Conservation (phyloP, 2,113 vertebrate species). For the Copsychus sechellarum region DNA sequence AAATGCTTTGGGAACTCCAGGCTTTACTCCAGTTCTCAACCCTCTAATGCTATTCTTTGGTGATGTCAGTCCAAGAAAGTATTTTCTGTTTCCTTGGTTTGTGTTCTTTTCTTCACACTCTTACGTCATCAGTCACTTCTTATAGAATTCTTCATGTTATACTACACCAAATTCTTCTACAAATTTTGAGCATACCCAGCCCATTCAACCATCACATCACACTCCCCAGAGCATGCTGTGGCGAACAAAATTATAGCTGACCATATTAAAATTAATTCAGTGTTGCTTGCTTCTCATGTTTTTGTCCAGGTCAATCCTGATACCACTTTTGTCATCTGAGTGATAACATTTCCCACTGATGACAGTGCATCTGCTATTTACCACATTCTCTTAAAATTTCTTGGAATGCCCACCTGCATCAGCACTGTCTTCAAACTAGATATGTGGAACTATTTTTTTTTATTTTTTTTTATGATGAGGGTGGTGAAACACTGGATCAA, state of each 20-base stretch:
- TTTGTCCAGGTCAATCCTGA: neutral
- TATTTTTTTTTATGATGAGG: neutral
- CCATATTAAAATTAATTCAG: neutral
- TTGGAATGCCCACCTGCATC: neutral
- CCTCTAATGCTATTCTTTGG: neutral
- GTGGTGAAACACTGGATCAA: neutral
- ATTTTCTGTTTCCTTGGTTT: neutral
- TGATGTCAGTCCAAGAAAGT: neutral
- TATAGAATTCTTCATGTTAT: neutral
- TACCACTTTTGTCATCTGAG: neutral
- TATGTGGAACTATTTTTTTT: neutral
- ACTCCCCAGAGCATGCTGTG: fast-evolving
- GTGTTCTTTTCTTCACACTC: neutral
- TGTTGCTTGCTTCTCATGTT: fast-evolving
- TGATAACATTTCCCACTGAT: neutral
- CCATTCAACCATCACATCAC: neutral
- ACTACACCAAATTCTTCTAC: neutral
- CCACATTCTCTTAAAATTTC: neutral
- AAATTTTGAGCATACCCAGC: neutral
- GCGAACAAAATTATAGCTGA: neutral
- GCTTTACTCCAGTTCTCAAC: neutral
- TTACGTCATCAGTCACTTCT: neutral
- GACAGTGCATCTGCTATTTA: neutral
- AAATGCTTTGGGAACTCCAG: neutral
- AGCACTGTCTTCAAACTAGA: neutral